Base-by-base conservation (phyloP, 2,888 invertebrate species). In the Atherix ibis region DNA sequence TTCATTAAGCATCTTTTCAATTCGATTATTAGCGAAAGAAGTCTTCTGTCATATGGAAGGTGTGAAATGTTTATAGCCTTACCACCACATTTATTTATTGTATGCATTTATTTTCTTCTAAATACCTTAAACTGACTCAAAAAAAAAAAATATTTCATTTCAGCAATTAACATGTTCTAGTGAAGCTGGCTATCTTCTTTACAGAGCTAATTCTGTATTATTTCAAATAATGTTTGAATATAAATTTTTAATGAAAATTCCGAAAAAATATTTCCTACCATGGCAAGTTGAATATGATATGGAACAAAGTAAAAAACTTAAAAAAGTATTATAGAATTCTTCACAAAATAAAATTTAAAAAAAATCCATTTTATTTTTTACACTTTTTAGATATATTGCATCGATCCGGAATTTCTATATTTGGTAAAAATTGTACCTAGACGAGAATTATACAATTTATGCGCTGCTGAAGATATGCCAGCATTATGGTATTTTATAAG, bases 401-500 rank as follows among this genome's bases (percentile, higher is more conserved):
- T 60, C 9, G 69, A 77, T 47, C 62, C 65, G 2, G 65, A 70
- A 32, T 62, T 58, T 18, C 51, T 81, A 39, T 73, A 73, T 50
- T 55, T 83, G 25, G 68, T 80, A 1, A 71, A 70, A 48, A 67
- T 82, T 19, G 70, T 68, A 30, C 70, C 73, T 12, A 76, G 75
- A 40, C 57, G 60, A 30, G 58, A 69, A 39, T 50, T 78, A 2
- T 53, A 50, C 18, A 46, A 56, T 24, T 63, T 70, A 0, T 68
- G 69, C 35, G 51, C 62, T 2, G 53, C 66, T 1, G 65, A 70
- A 18, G 65, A 79, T 47, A 50, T 78, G 25, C 64, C 71, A 25
- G 59, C 71, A 1, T 64, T 81, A 22, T 78, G 72, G 70, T 76
- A 71, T 54, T 85, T 83, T 51, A 62, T 80, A 9, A 70, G 67